These are phyloP conservation scores for Catharus ustulatus DNA, from an alignment of 2,797 vertebrate species.

Conservation along the genomic window DNA sequence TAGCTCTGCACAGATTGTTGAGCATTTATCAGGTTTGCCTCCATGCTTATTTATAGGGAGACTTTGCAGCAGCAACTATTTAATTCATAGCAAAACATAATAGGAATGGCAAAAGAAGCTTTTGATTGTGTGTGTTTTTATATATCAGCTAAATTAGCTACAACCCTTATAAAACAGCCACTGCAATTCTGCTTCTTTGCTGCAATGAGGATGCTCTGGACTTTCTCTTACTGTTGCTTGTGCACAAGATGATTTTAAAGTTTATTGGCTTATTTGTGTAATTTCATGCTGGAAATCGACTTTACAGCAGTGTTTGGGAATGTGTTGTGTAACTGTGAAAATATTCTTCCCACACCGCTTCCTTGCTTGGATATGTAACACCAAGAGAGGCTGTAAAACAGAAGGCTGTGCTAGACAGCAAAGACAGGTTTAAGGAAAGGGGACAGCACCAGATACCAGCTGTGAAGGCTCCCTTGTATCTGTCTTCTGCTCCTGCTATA, in stretches of 20 bases:
- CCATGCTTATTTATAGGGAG: not conserved
- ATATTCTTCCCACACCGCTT: not conserved
- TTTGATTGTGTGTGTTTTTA: not conserved
- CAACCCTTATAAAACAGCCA: not conserved
- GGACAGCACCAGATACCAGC: not conserved
- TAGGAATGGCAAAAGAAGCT: not conserved
- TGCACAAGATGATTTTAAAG: not conserved
- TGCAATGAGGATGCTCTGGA: not conserved
- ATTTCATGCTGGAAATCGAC: not conserved
- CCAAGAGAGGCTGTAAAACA: slow-evolving; percentile 1
- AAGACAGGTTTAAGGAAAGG: not conserved
- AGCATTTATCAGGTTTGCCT: not conserved
- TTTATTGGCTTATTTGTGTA: slow-evolving; percentile 5
- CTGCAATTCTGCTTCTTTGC: not conserved
- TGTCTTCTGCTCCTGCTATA: not conserved
- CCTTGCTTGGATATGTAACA: not conserved
- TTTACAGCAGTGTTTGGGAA: not conserved
- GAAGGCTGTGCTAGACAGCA: not conserved
- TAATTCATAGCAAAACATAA: not conserved
- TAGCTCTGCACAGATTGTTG: not conserved
- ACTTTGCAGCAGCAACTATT: not conserved
- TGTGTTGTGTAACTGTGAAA: not conserved
- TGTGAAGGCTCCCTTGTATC: not conserved
- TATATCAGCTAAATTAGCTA: not conserved
- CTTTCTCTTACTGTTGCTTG: not conserved